Evolutionary conservation across 1,140 invertebrate species (phyloP), one percentile per base, ranked within the genome.

Genomic region (Aphaenogaster ashmeadi): DNA sequence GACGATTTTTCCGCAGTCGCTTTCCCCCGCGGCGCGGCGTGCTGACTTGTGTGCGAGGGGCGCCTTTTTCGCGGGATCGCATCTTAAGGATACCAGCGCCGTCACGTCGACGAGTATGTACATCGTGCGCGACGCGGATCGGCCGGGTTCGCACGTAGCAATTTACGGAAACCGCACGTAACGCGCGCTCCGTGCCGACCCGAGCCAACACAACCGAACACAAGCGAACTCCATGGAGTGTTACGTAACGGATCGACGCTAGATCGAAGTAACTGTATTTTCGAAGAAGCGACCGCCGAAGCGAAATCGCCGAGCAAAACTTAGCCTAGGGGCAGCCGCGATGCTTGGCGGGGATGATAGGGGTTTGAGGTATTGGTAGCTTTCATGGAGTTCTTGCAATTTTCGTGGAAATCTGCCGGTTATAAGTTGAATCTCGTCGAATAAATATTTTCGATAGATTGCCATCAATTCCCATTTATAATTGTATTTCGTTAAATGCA

Each of bases 121-220:
- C 64, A 36, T 74, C 71, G 83, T 69, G 74, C 50, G 84, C 84
- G 84, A 69, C 85, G 85, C 52, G 85, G 60, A 64, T 50, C 64
- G 50, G 64, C 44, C 50, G 79, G 81, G 81, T 87, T 88, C 72
- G 91, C 91, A 93, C 92, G 83, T 93, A 93, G 92, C 91, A 93
- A 94, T 94, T 93, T 93, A 87, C 90, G 91, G 91, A 93, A 93
- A 93, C 93, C 92, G 90, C 92, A 92, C 92, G 92, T 93, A 94
- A 93, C 89, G 90, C 89, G 92, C 90, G 90, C 81, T 88, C 41
- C 87, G 60, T 72, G 79, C 75, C 38, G 56, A 64, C 74, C 27
- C 8, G 77, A 85, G 77, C 69, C 60, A 64, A 88, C 81, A 88
- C 87, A 38, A 78, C 60, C 79, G 58, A 91, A 90, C 79, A 85